Percentiles rank a stretch among this genome's conserved stretches.
Evolutionary conservation across 2,888 invertebrate genomes (phyloP).

Genomic region (Volucella inflata): DNA sequence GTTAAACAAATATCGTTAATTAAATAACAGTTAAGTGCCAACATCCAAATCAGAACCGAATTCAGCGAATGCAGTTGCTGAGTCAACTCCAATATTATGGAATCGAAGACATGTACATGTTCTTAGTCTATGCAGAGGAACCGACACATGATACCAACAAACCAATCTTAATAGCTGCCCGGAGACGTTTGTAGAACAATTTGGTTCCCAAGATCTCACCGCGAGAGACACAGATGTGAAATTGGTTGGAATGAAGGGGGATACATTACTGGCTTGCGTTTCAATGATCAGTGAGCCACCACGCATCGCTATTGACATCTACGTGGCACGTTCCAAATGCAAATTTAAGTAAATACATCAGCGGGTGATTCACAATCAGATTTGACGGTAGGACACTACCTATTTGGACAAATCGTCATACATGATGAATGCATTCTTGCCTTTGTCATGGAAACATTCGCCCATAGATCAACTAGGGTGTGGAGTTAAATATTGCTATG

Average conservation of each 20-base stretch:
- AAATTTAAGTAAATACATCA: conserved; percentile 99
- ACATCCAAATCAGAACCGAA: conserved; percentile 99
- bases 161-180: conserved; percentile 99
- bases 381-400: conserved; percentile 99
- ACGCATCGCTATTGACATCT: conserved; percentile 97
- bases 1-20: conserved; percentile 99
- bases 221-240: conserved; percentile 99
- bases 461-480: conserved; percentile 99
- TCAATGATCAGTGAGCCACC: conserved; percentile 99
- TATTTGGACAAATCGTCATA: conserved; percentile 99
- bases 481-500: conserved; percentile 99
- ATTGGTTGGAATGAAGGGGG: conserved; percentile 99
- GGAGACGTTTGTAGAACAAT: conserved; percentile 99
- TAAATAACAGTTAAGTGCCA: conserved; percentile 98
- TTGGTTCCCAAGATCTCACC: conserved; percentile 99
- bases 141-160: conserved; percentile 99
- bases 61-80: conserved; percentile 99
- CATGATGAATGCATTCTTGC: conserved; percentile 99
- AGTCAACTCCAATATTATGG: conserved; percentile 99
- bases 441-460: conserved; percentile 99
- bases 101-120: conserved; percentile 99
- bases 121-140: conserved; percentile 99
- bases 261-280: conserved; percentile 99
- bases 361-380: conserved; percentile 99
- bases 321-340: conserved; percentile 99